Evolutionary conservation across 2,888 invertebrate genomes (phyloP).

Genomic region (Volucella bombylans): DNA sequence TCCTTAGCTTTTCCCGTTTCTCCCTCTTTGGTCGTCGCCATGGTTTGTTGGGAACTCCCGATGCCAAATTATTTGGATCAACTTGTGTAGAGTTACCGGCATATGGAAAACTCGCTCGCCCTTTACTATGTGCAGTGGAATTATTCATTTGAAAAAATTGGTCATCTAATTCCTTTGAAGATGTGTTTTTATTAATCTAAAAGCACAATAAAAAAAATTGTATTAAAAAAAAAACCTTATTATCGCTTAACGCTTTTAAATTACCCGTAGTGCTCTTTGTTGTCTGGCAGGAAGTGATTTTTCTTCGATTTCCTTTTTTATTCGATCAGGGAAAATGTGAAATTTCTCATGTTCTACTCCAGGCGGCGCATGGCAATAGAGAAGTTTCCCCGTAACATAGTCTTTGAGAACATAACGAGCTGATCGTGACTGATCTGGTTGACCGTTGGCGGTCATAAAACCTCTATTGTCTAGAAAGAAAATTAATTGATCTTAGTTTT

Average conservation of each 20-base stretch:
- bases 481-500: conserved; percentile 3
- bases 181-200: conserved; percentile 80
- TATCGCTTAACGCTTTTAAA: conserved; percentile 41
- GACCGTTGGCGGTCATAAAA: conserved; percentile 97
- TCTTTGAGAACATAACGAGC: conserved; percentile 96
- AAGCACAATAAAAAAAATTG: conserved; percentile 13
- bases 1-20: conserved; percentile 94
- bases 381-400: conserved; percentile 92
- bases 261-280: conserved; percentile 84
- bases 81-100: conserved; percentile 78
- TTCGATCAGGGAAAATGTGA: conserved; percentile 84
- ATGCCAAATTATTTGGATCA: conserved; percentile 62
- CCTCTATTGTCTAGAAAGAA: conserved; percentile 91
- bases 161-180: conserved; percentile 85
- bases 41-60: conserved; percentile 84
- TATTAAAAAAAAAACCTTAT: not conserved
- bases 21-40: conserved; percentile 95
- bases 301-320: conserved; percentile 81
- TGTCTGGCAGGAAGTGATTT: conserved; percentile 84
- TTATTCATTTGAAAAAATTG: conserved; percentile 84
- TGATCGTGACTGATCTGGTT: conserved; percentile 96
- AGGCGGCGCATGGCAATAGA: conserved; percentile 93
- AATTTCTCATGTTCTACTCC: conserved; percentile 85
- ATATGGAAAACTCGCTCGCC: conserved; percentile 81
- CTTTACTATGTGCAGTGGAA: conserved; percentile 81